Conservation (phyloP, 2,797 vertebrate species). For the Sphenopsis melanotis region DNA sequence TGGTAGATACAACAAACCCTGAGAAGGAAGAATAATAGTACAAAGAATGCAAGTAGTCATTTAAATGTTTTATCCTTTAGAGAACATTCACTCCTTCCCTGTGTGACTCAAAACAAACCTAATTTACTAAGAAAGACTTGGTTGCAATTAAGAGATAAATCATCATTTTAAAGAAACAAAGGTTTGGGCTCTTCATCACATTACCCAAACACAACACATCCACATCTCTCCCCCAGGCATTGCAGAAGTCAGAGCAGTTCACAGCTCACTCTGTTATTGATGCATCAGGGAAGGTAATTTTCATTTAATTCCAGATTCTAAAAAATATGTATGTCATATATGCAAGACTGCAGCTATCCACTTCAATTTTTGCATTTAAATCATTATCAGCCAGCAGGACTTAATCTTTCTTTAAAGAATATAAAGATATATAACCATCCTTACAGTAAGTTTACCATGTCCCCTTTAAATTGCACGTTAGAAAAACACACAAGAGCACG, state of each 20-base stretch:
- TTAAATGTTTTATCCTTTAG: neutral
- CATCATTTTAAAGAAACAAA: neutral
- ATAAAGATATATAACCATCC: neutral
- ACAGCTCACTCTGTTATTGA: neutral
- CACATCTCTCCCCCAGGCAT: neutral
- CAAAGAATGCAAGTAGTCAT: neutral
- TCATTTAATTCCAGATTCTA: neutral
- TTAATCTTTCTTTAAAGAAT: neutral
- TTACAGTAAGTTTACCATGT: neutral
- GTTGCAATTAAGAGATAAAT: conserved; percentile 4
- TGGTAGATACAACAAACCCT: neutral
- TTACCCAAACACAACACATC: neutral
- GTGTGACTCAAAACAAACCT: neutral
- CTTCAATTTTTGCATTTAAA: neutral
- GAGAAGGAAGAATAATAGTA: neutral
- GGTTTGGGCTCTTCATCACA: neutral
- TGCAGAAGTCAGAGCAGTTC: neutral
- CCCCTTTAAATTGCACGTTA: neutral
- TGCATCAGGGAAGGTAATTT: neutral
- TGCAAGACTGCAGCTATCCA: neutral
- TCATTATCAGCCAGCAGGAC: neutral
- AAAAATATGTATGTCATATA: neutral
- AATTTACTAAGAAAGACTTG: neutral
- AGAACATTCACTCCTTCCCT: neutral
- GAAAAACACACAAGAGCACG: neutral